Conservation (phyloP, 2,888 invertebrate species). For the Drosophila birchii region DNA sequence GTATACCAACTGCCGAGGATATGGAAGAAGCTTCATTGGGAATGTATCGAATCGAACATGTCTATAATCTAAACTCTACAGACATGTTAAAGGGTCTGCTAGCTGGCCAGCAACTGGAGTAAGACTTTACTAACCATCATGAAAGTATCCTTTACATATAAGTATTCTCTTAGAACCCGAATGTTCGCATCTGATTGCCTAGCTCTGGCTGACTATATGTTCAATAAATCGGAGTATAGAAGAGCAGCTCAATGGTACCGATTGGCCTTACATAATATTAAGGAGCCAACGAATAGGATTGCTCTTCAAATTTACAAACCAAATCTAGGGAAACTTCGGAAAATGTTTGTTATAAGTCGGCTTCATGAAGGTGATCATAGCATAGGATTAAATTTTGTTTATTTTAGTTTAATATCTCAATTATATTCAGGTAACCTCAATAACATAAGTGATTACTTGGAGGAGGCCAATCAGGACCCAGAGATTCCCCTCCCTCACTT, state of each 20-base stretch:
- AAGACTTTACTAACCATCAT: not conserved
- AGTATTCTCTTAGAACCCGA: not conserved
- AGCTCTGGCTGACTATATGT: conserved; percentile 31
- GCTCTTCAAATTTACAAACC: not conserved
- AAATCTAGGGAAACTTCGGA: conserved; percentile 10
- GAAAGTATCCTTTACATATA: too few relatives aligned
- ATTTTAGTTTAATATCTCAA: not conserved
- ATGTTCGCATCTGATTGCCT: conserved; percentile 31
- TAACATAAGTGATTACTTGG: conserved; percentile 4
- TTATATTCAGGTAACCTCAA: conserved; percentile 3
- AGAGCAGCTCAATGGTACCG: conserved; percentile 43
- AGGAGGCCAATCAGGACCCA: conserved; percentile 16
- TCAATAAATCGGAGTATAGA: conserved; percentile 15
- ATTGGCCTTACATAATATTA: conserved; percentile 3
- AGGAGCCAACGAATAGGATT: conserved; percentile 2
- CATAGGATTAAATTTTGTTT: not conserved
- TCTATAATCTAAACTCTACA: conserved; percentile 25
- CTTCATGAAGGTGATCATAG: conserved; percentile 25
- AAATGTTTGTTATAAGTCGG: conserved; percentile 35
- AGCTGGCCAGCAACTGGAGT: conserved; percentile 14
- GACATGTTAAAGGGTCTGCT: conserved; percentile 36
- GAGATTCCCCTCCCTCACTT: conserved; percentile 6
- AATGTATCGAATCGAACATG: conserved; percentile 39
- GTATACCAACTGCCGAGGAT: conserved; percentile 21
- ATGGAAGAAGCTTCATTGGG: conserved; percentile 36